Conservation (phyloP, 2,113 vertebrate genomes). For the Macaca mulatta region DNA sequence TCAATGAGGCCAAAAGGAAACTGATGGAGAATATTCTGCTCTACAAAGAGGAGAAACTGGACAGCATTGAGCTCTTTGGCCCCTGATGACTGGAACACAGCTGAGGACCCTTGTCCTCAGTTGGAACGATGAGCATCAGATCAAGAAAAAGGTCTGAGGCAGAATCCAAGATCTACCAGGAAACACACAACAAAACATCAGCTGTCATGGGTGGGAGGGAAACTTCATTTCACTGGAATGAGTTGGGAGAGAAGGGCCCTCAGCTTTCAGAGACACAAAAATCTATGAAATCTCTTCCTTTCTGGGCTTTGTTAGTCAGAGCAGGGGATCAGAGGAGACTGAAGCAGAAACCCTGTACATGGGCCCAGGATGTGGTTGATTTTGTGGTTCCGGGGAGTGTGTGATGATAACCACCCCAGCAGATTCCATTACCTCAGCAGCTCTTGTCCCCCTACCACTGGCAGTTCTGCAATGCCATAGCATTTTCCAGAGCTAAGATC, state of each 20-base stretch:
- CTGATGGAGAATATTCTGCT: conserved; percentile 86
- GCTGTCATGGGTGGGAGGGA: conserved; percentile 11
- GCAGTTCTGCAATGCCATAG: background rate
- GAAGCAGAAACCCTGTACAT: background rate
- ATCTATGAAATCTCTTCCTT: conserved; percentile 21
- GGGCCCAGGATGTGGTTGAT: background rate
- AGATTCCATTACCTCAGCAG: background rate
- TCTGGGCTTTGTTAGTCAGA: background rate
- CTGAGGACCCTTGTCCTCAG: background rate
- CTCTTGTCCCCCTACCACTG: background rate
- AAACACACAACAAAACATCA: background rate
- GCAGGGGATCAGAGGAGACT: background rate
- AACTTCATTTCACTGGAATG: background rate
- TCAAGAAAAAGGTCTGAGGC: background rate
- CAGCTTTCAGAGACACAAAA: background rate
- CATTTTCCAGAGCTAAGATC: background rate
- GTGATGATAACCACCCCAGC: background rate
- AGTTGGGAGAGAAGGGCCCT: background rate
- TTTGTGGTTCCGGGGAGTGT: background rate
- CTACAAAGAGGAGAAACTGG: conserved; percentile 85
- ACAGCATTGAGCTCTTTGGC: conserved; percentile 86
- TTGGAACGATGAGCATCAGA: background rate
- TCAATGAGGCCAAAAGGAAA: conserved; percentile 87
- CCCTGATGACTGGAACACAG: conserved; percentile 61
- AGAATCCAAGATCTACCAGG: background rate